Conservation (phyloP, 2,113 vertebrate species). For the Gopherus evgoodei region DNA sequence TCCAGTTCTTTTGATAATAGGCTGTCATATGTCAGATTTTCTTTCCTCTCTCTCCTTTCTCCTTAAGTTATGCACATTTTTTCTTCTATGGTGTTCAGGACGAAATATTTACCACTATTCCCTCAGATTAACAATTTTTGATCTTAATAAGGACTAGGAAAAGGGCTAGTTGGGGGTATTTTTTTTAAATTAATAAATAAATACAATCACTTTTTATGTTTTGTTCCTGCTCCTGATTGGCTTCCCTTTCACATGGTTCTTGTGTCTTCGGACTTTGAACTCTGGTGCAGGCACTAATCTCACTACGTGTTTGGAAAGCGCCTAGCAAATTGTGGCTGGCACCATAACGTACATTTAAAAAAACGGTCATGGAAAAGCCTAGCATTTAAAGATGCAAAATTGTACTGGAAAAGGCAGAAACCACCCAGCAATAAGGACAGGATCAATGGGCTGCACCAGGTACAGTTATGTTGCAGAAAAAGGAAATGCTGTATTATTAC, state of each 20-base stretch:
- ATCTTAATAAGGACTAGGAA: background rate
- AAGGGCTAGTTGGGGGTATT: background rate
- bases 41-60: background rate
- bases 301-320: background rate
- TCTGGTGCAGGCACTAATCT: background rate
- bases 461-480: background rate
- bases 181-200: background rate
- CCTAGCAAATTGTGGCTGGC: background rate
- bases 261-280: background rate
- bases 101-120: no score
- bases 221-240: background rate
- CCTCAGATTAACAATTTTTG: no score
- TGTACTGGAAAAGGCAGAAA: conserved; percentile 27
- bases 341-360: background rate
- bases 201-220: background rate
- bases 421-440: background rate
- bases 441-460: background rate
- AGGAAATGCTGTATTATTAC: background rate
- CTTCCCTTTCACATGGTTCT: background rate
- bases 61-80: background rate
- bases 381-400: background rate
- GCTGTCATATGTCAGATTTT: background rate
- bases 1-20: background rate
- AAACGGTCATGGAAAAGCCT: background rate
- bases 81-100: background rate